Evolutionary conservation across 1,140 invertebrate species (phyloP), one percentile per base, ranked within the genome.

Genomic region (Bombus huntii): DNA sequence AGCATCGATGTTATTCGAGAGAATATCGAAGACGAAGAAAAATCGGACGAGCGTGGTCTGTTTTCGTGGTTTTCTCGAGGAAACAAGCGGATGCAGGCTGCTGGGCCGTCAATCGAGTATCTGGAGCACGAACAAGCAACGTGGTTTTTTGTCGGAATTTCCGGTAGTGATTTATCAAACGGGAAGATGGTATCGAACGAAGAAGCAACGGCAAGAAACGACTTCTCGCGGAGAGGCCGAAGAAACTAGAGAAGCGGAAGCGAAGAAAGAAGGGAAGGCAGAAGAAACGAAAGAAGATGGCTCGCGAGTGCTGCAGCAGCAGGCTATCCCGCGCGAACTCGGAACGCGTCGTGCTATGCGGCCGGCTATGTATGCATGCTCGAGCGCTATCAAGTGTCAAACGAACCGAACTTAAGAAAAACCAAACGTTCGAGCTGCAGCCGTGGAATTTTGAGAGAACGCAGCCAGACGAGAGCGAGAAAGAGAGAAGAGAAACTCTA

Each of bases 131-230:
- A 93, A 89, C 86, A 72, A 86, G 84, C 86, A 90, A 92, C 90
- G 87, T 73, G 68, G 53, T 88, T 94, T 95, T 95, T 94, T 94
- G 92, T 78, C 74, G 81, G 92, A 93, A 94, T 95, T 94, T 95
- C 94, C 94, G 94, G 94, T 94, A 92, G 92, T 92, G 91, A 95
- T 95, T 94, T 94, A 95, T 95, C 94, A 95, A 94, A 94, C 90
- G 91, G 92, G 84, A 93, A 95, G 94, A 95, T 95, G 75, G 79
- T 93, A 95, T 95, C 94, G 91, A 86, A 76, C 78, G 81, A 82
- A 83, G 73, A 81, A 80, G 83, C 87, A 80, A 72, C 79, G 76
- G 92, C 91, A 94, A 94, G 94, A 94, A 94, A 91, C 86, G 78
- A 71, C 90, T 90, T 34, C 79, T 89, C 85, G 88, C 86, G 78